Percentiles rank a stretch among this genome's conserved stretches.
Evolutionary conservation across 2,113 vertebrate genomes (phyloP).

Genomic region (Carlito syrichta): DNA sequence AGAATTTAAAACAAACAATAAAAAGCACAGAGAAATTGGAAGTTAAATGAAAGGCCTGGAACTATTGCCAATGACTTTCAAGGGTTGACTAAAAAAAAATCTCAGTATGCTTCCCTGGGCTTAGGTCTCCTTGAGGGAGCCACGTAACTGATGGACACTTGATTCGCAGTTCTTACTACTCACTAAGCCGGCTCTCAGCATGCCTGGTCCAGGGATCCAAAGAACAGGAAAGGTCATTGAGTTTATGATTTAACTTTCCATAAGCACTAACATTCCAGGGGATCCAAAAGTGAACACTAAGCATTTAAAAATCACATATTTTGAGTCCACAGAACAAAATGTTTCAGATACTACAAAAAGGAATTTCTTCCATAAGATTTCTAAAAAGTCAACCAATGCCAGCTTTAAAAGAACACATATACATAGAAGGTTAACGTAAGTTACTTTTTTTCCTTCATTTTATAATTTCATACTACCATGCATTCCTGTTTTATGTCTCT

Average conservation of each 20-base stretch:
- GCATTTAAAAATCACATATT: background rate
- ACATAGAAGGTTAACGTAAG: background rate
- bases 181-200: background rate
- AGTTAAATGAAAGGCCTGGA: slow-evolving; percentile 33
- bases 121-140: background rate
- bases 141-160: background rate
- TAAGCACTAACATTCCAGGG: background rate
- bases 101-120: background rate
- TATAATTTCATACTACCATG: background rate
- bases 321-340: slow-evolving; percentile 1
- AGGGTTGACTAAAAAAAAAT: slow-evolving; percentile 26
- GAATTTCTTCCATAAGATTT: background rate
- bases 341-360: background rate
- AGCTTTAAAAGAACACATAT: background rate
- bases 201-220: background rate
- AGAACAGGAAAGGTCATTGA: background rate
- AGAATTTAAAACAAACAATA: slow-evolving; percentile 50
- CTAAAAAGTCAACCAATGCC: background rate
- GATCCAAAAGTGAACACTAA: background rate
- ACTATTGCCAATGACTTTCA: slow-evolving; percentile 29
- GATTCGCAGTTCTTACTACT: background rate
- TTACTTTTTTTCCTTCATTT: background rate
- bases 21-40: slow-evolving; percentile 48
- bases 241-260: slow-evolving; percentile 16
- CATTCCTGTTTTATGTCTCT: background rate